phyloP scores from a whole-genome alignment of 1,140 invertebrate genomes.

The Drosophila subobscura region DNA sequence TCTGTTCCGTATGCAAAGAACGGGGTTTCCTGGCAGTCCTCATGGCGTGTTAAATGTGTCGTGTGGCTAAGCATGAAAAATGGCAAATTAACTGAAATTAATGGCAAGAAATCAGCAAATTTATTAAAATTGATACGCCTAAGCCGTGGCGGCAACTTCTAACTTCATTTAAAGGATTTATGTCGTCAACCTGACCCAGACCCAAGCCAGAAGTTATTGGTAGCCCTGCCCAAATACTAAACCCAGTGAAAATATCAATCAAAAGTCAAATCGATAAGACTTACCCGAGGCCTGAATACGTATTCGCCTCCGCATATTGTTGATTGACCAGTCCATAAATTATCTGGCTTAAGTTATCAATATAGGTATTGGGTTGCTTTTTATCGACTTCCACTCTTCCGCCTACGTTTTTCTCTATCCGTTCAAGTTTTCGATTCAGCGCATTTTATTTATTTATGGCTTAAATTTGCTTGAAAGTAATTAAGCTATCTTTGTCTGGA shows the following conservation, averaged over 20 bases:
- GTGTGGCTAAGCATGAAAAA: conserved; percentile 72
- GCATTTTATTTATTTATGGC: conserved; percentile 78
- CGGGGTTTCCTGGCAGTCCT: conserved; percentile 3
- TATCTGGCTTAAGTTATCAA: conserved; percentile 78
- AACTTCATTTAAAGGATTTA: conserved; percentile 77
- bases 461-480: conserved; percentile 80
- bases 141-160: conserved; percentile 57
- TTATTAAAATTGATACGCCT: conserved; percentile 78
- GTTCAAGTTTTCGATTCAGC: conserved; percentile 66
- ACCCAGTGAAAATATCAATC: conserved; percentile 67
- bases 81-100: conserved; percentile 81
- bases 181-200: conserved; percentile 41
- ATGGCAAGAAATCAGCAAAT: conserved; percentile 71
- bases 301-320: conserved; percentile 25
- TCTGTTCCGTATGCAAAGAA: conserved; percentile 60
- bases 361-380: conserved; percentile 61
- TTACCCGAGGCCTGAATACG: conserved; percentile 47
- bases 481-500: conserved; percentile 78
- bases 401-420: conserved; percentile 34
- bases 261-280: conserved; percentile 78
- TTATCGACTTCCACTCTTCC: neutral
- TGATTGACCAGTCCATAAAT: conserved; percentile 61
- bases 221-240: conserved; percentile 34
- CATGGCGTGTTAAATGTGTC: conserved; percentile 50
- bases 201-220: neutral